Percentiles rank a stretch among this genome's conserved stretches.
Evolutionary conservation across 2,888 invertebrate species (phyloP).

Genomic region (Pseudococcus viburni): DNA sequence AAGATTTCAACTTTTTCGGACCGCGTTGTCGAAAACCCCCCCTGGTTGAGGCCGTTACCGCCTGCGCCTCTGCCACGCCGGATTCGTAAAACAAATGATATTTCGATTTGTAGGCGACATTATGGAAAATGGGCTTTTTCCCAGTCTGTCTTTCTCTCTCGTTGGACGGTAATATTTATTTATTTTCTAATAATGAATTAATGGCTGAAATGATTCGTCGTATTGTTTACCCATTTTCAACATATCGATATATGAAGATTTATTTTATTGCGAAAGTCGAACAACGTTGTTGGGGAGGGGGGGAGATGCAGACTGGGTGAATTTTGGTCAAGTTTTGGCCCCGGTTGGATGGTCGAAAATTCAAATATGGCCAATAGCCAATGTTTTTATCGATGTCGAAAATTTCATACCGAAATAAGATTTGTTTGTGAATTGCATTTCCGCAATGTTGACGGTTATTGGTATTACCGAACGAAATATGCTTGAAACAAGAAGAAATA

Average conservation of each 20-base stretch:
- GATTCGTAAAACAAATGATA: not conserved
- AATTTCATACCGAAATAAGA: not conserved
- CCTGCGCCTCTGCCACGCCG: too few relatives aligned
- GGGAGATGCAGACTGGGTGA: not conserved
- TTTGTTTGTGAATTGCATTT: not conserved
- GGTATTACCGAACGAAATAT: not conserved
- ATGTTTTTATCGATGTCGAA: not conserved
- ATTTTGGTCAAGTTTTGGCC: not conserved
- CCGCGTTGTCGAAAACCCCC: not conserved
- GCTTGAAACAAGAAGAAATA: too few relatives aligned
- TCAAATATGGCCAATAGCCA: not conserved
- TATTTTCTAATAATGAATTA: not conserved
- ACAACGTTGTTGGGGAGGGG: not conserved
- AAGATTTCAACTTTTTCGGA: not conserved
- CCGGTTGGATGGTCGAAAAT: not conserved
- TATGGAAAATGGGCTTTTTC: not conserved
- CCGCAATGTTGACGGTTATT: not conserved
- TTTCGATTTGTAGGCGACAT: not conserved
- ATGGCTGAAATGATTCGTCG: slow-evolving; percentile 1
- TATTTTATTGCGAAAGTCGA: not conserved
- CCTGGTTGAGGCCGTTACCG: not conserved
- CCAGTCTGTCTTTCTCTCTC: not conserved
- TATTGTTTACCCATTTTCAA: not conserved
- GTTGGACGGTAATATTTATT: not conserved
- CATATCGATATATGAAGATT: not conserved